Conservation (phyloP, 2,888 invertebrate species). For the Melikaiella ostensackeni region DNA sequence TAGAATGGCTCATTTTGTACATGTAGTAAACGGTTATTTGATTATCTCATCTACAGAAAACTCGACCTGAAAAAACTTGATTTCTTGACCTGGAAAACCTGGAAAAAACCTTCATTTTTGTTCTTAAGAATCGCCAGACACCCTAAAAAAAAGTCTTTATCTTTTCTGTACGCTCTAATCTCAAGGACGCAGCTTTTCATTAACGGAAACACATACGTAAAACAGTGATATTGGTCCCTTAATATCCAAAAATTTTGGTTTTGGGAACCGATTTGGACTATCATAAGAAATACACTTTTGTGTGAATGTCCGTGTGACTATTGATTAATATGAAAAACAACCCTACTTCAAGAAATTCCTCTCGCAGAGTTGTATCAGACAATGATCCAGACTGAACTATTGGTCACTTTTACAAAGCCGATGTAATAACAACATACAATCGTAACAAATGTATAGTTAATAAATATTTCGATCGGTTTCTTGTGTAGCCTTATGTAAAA, state of each 20-base stretch:
- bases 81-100: no score
- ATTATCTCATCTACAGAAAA: no score
- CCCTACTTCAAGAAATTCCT: conserved; percentile 60
- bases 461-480: conserved; percentile 60
- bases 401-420: conserved; percentile 9
- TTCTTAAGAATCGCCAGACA: no score
- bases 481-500: conserved; percentile 59
- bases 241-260: conserved; percentile 9
- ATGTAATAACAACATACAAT: conserved; percentile 64
- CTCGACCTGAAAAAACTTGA: no score
- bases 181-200: background rate
- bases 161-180: background rate
- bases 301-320: background rate
- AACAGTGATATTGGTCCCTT: background rate
- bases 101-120: background rate
- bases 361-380: conserved; percentile 60
- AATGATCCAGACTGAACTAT: conserved; percentile 62
- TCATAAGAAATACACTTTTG: background rate
- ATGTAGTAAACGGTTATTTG: no score
- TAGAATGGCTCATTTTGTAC: no score
- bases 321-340: conserved; percentile 47
- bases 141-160: background rate
- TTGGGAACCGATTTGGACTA: conserved; percentile 2
- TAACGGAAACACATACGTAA: background rate
- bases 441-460: conserved; percentile 62